Evolutionary conservation across 2,113 vertebrate species (phyloP), one percentile per base, ranked within the genome.

Genomic region (Carassius auratus): DNA sequence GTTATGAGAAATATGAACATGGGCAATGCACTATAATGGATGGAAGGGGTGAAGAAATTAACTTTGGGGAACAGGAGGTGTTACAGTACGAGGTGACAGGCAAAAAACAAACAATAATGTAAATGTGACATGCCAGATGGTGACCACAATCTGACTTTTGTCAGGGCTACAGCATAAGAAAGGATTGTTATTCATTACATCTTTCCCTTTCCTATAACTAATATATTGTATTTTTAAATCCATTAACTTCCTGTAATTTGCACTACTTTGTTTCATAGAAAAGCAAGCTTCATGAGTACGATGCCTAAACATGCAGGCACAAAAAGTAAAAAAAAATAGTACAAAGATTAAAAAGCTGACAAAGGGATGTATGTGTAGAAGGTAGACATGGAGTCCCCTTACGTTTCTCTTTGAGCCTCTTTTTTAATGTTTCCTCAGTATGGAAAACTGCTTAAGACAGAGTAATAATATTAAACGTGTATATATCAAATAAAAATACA

Each of bases 331-430:
- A 86, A 86, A 88, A 74, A 55, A 80, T 48, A 48, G 87, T 89
- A 93, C 75, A 88, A 64, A 88, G 86, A 88, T 75, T 89, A 81
- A 50, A 57, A 38, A 50, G n/a, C 57, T n/a, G 79, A 38, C 5
- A 59, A 62, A 30, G 36, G 15, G 45, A 48, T 48, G 45, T 3
- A 81, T 48, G 77, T 10, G 26, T 21, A 86, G 55, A 86, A 78
- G 82, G 77, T 86, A 90, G 92, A 92, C 79, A 89, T 93, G 66
- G 0, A 69, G 81, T 38, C 81, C 92, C 92, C 98, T 99, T 99
- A 99, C 98, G 97, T 98, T 99, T 99, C 89, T 99, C 97, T 96
- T 97, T 99, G 90, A 99, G 96, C 96, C 96, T 99, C 97, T 96
- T 97, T 96, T 96, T 99, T 96, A 96, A 96, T 93, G 95, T 96